Evolutionary conservation across 1,140 invertebrate species (phyloP), one percentile per base, ranked within the genome.

Genomic region (Drosophila quadrilineata): DNA sequence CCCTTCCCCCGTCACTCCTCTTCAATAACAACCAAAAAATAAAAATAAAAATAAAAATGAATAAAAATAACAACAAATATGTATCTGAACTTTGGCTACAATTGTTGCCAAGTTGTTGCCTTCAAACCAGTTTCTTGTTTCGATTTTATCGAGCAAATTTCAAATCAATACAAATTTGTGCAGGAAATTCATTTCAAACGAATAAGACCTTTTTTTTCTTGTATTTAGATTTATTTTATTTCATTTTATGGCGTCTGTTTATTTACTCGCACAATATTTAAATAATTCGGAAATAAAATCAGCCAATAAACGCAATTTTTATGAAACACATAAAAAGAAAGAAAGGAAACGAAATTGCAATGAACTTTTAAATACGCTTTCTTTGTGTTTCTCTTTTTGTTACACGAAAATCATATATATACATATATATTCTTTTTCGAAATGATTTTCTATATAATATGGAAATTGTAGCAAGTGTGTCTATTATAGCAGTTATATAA

Each of bases 41-140:
- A n/a, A n/a, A n/a, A n/a, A n/a, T n/a, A n/a, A n/a, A n/a, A n/a
- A n/a, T n/a, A n/a, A n/a, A n/a, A n/a, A n/a, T n/a, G n/a, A n/a
- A n/a, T n/a, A n/a, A n/a, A n/a, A n/a, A n/a, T n/a, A n/a, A n/a
- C n/a, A 4, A 6, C 52, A 52, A 67, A 67, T 8, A 38, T 38
- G 53, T 64, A 73, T 70, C 41, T 60, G 24, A 54, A 41, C 59
- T 48, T 59, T 70, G 45, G 45, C 68, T 56, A 70, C 75, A 79
- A 79, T 79, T 79, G 75, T 50, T 58, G 49, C 43, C 75, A 56
- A 22, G 24, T 28, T 12, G 56, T 52, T 59, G 64, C 38, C 45
- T 75, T 75, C n/a, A 75, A 80, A 75, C 75, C 75, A 79, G 75
- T 80, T 77, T 79, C 26, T 24, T 9, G 10, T 49, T 63, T 57